phyloP scores from a whole-genome alignment of 2,888 invertebrate genomes.

The Teleogryllus oceanicus region DNA sequence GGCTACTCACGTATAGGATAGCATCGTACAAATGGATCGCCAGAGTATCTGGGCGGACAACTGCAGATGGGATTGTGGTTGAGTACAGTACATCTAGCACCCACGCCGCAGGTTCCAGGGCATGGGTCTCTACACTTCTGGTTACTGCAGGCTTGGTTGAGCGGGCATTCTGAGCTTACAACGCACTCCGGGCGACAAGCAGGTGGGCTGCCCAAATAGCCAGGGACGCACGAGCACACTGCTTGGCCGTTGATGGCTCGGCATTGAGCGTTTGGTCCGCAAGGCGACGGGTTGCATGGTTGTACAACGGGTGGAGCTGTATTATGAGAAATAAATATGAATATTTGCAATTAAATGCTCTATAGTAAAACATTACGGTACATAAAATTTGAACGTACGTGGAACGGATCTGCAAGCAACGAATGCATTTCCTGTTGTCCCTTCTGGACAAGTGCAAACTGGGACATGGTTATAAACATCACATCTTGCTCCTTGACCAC shows the following conservation, averaged over 20 bases:
- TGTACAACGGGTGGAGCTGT: conserved; percentile 39
- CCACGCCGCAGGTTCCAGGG: conserved; percentile 58
- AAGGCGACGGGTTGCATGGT: conserved; percentile 50
- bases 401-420: conserved; percentile 57
- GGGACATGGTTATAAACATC: conserved; percentile 43
- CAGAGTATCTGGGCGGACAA: conserved; percentile 58
- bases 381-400: conserved; percentile 48
- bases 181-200: conserved; percentile 51
- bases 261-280: conserved; percentile 53
- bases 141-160: conserved; percentile 62
- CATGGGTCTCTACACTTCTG: conserved; percentile 62
- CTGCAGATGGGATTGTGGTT: conserved; percentile 65
- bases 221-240: conserved; percentile 49
- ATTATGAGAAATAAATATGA: neutral
- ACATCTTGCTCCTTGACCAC: conserved; percentile 57
- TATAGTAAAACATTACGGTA: too few species aligned
- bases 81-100: conserved; percentile 58
- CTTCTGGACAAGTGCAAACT: conserved; percentile 42
- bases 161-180: conserved; percentile 48
- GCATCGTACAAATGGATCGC: conserved; percentile 55
- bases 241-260: conserved; percentile 49
- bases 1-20: conserved; percentile 42
- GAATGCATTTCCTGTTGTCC: conserved; percentile 70
- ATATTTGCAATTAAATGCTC: too few species aligned
- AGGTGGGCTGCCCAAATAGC: conserved; percentile 49